Conservation (phyloP, 1,140 invertebrate genomes). For the Zaprionus davidi region DNA sequence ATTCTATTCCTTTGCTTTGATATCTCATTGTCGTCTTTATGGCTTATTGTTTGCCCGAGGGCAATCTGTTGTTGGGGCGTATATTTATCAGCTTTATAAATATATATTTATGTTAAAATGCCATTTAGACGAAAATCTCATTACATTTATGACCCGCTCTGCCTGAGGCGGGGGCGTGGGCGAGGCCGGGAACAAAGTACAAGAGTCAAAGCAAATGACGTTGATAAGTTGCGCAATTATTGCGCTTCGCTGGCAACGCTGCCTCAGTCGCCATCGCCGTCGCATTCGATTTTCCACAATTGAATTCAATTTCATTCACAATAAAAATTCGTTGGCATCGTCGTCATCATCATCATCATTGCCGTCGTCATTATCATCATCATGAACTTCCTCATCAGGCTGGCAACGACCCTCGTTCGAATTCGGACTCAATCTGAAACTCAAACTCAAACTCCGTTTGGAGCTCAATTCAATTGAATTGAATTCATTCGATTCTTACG, state of each 20-base stretch:
- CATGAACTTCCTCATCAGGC: slow-evolving; percentile 48
- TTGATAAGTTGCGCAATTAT: slow-evolving; percentile 64
- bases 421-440: slow-evolving; percentile 19
- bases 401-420: slow-evolving; percentile 47
- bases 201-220: slow-evolving; percentile 42
- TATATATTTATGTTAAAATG: slow-evolving; percentile 42
- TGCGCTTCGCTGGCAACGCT: slow-evolving; percentile 44
- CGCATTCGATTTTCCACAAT: slow-evolving; percentile 54
- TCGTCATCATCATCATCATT: slow-evolving; percentile 45
- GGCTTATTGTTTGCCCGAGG: neutral
- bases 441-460: slow-evolving; percentile 26
- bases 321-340: slow-evolving; percentile 51
- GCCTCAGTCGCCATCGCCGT: neutral
- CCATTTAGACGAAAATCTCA: slow-evolving; percentile 38
- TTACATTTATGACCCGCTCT: slow-evolving; percentile 29
- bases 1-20: neutral
- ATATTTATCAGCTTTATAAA: slow-evolving; percentile 21
- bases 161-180: neutral
- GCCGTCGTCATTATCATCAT: slow-evolving; percentile 48
- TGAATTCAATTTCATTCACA: slow-evolving; percentile 65
- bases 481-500: slow-evolving; percentile 52
- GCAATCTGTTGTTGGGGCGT: neutral
- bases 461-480: slow-evolving; percentile 57
- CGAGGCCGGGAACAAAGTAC: neutral
- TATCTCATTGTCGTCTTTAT: slow-evolving; percentile 15